Evolutionary conservation across 2,113 vertebrate species (phyloP), one percentile per base, ranked within the genome.

Genomic region (Caracal caracal): DNA sequence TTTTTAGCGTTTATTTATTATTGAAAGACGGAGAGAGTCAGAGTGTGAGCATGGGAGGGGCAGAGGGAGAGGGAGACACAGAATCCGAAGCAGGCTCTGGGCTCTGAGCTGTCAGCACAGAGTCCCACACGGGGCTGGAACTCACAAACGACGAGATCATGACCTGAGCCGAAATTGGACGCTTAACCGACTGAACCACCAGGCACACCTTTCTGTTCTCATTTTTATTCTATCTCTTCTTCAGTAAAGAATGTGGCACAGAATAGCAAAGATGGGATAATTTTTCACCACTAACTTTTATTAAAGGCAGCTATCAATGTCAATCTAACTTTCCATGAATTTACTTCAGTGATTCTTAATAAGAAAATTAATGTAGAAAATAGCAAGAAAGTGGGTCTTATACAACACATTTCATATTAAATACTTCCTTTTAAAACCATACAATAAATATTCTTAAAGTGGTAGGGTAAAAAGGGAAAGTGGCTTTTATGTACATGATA

Each of bases 241-340:
- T 93, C 71, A 95, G 37, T 81, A 95, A 93, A 95, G 92, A 80
- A 75, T 63, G 19, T 26, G n/a, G 40, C 13, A 43, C 70, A 82
- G 17, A 97, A 86, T 92, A 93, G 73, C 63, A 97, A 85, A 90
- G 93, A 93, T 30, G 83, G 91, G 88, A 85, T 95, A 95, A 98
- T 98, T 98, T 95, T 96, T 97, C 78, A 96, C 43, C 6, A 37
- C 33, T 94, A 97, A 96, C 71, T 96, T 98, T 97, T 85, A 94
- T 51, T 90, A 97, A 90, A 94, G 51, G 22, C 49, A 87, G 37
- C 10, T 95, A 78, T 93, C 86, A 95, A 40, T 90, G 94, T 93
- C 85, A 95, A 40, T 71, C 19, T 82, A 75, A 75, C 6, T 95
- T 59, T 96, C 13, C 2, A 9, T 80, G 51, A 43, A 76, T 84